phyloP scores from a whole-genome alignment of 1,140 invertebrate genomes.

The Lepidotrigona ventralis region DNA sequence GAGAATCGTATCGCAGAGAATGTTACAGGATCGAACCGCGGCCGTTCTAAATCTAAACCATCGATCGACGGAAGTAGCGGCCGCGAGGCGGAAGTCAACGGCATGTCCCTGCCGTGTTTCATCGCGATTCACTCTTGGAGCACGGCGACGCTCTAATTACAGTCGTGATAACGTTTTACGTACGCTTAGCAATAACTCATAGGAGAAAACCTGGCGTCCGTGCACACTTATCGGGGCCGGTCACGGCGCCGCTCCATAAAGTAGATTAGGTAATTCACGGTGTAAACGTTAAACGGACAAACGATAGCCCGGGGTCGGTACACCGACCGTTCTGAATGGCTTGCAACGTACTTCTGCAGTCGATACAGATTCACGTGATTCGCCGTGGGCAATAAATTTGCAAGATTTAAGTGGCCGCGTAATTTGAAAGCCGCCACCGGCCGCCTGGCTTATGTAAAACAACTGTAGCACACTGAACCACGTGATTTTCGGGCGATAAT shows the following conservation, averaged over 20 bases:
- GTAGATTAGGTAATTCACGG: conserved; percentile 67
- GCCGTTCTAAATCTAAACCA: not conserved
- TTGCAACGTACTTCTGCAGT: conserved; percentile 4
- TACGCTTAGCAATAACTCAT: conserved; percentile 61
- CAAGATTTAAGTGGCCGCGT: conserved; percentile 57
- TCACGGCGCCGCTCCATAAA: conserved; percentile 56
- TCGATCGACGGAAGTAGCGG: not conserved
- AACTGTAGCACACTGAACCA: not conserved
- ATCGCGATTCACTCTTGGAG: conserved; percentile 52
- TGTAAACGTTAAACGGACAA: conserved; percentile 58
- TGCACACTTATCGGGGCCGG: conserved; percentile 56
- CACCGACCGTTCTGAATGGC: not conserved
- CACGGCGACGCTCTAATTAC: conserved; percentile 65
- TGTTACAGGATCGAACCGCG: not conserved
- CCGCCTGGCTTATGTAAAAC: conserved; percentile 32
- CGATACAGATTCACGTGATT: conserved; percentile 46
- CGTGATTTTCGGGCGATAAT: not conserved
- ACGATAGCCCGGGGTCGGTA: conserved; percentile 18
- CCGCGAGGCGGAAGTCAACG: conserved; percentile 30
- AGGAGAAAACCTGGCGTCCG: conserved; percentile 50
- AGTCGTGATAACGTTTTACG: conserved; percentile 65
- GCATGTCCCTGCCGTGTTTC: conserved; percentile 41
- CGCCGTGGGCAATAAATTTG: conserved; percentile 55
- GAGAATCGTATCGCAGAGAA: not conserved
- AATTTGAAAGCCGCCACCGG: conserved; percentile 50